Percentiles rank a stretch among this genome's conserved stretches.
phyloP scores from a whole-genome alignment of 2,888 invertebrate species.

The Meta bourneti region DNA sequence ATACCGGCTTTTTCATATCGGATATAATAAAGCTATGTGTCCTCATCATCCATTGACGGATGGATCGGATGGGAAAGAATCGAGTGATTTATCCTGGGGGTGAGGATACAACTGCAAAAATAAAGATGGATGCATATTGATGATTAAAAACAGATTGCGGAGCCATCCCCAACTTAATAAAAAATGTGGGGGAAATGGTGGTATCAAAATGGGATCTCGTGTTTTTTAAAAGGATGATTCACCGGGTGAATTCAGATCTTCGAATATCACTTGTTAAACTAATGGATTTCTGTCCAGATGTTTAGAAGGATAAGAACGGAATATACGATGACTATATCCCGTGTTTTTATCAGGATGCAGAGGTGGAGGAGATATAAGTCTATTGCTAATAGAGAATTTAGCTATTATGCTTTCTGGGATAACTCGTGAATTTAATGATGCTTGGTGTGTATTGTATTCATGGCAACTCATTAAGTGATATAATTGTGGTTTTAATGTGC shows the following conservation, averaged over 20 bases:
- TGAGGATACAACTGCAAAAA: slow-evolving; percentile 10
- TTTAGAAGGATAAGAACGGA: slow-evolving; percentile 34
- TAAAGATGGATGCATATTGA: slow-evolving; percentile 56
- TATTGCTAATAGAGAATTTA: too few relatives aligned
- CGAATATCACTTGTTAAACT: slow-evolving; percentile 66
- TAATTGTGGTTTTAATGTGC: too few relatives aligned
- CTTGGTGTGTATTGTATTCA: too few relatives aligned
- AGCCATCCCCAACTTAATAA: slow-evolving; percentile 8
- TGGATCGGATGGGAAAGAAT: slow-evolving; percentile 11
- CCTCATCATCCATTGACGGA: slow-evolving; percentile 43
- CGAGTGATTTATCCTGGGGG: slow-evolving; percentile 17
- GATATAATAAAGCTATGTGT: slow-evolving; percentile 45
- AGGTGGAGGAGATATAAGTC: neutral
- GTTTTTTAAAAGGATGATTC: slow-evolving; percentile 67
- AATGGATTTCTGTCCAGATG: slow-evolving; percentile 60
- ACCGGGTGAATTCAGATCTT: slow-evolving; percentile 30
- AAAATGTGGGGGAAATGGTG: neutral
- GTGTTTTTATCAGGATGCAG: neutral
- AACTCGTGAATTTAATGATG: too few relatives aligned
- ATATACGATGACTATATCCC: neutral
- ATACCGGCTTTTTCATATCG: slow-evolving; percentile 1
- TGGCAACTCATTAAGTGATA: too few relatives aligned
- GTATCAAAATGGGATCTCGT: slow-evolving; percentile 32
- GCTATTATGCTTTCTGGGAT: too few relatives aligned
- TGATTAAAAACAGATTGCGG: slow-evolving; percentile 72